phyloP scores from a whole-genome alignment of 2,888 invertebrate genomes.

The Pristionchus mayeri region DNA sequence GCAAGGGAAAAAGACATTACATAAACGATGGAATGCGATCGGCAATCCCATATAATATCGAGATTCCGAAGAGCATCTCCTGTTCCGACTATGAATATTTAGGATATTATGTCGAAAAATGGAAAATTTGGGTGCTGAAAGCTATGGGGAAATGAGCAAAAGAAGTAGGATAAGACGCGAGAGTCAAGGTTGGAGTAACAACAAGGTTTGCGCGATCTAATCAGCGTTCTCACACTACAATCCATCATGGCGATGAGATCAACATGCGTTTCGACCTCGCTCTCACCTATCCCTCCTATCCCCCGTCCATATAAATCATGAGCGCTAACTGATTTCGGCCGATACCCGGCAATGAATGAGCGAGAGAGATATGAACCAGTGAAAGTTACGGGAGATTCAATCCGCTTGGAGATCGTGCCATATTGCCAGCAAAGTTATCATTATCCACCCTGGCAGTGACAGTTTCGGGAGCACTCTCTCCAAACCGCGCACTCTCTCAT shows the following conservation, averaged over 20 bases:
- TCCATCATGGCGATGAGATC: slow-evolving; percentile 7
- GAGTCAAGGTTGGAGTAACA: slow-evolving; percentile 13
- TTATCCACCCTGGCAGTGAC: no score
- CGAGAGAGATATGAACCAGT: neutral
- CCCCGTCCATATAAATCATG: slow-evolving; percentile 33
- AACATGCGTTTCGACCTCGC: slow-evolving; percentile 36
- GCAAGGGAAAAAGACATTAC: slow-evolving; percentile 41
- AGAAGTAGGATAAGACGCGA: neutral
- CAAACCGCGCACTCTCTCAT: no score
- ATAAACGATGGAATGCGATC: slow-evolving; percentile 39
- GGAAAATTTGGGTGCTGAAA: neutral
- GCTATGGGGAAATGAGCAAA: neutral
- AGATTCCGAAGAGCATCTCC: neutral
- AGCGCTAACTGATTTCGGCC: slow-evolving; percentile 37
- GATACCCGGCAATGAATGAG: neutral
- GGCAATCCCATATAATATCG: slow-evolving; percentile 33
- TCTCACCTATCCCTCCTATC: neutral
- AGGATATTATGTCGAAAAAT: neutral
- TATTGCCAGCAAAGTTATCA: no score
- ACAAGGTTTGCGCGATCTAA: slow-evolving; percentile 3
- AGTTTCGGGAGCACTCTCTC: neutral
- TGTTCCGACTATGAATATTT: neutral
- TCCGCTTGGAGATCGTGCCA: no score
- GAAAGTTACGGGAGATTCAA: slow-evolving; percentile 5
- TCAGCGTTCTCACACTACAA: slow-evolving; percentile 7